phyloP scores from a whole-genome alignment of 2,113 vertebrate genomes.

The Microcebus jonahi region DNA sequence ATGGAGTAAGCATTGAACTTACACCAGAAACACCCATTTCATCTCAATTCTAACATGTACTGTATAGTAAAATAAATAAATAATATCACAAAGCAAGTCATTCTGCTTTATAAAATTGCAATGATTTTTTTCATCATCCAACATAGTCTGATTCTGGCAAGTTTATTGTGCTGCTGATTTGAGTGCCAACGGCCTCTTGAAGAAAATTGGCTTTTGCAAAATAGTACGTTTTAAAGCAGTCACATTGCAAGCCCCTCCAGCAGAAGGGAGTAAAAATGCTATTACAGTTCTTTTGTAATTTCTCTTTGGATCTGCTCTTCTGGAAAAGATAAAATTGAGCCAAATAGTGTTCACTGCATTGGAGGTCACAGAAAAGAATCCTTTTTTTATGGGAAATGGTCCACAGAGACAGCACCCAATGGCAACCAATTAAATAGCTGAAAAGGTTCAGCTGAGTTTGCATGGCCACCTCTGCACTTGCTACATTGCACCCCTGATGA shows the following conservation, averaged over 20 bases:
- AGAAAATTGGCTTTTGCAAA: constrained; percentile 79
- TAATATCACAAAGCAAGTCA: constrained; percentile 61
- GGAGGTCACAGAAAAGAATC: constrained; percentile 70
- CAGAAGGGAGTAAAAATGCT: constrained; percentile 77
- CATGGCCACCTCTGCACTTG: constrained; percentile 1
- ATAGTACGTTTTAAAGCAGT: constrained; percentile 76
- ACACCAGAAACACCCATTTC: constrained; percentile 55
- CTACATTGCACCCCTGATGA: constrained; percentile 41
- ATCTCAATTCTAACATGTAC: constrained; percentile 36
- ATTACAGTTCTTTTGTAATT: constrained; percentile 75
- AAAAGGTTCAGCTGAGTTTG: constrained; percentile 50
- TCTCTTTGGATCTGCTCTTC: constrained; percentile 74
- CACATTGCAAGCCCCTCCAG: constrained; percentile 70
- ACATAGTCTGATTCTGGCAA: constrained; percentile 58
- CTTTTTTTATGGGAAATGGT: constrained; percentile 57
- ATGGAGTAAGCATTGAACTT: constrained; percentile 47
- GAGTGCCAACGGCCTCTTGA: constrained; percentile 74
- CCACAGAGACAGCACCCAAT: constrained; percentile 30
- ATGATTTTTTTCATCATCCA: constrained; percentile 62
- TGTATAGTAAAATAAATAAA: constrained; percentile 72
- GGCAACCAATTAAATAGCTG: constrained; percentile 50
- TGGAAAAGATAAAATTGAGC: constrained; percentile 74
- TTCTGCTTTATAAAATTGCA: constrained; percentile 70
- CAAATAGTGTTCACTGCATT: constrained; percentile 68
- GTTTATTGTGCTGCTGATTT: constrained; percentile 74